phyloP scores from a whole-genome alignment of 2,797 vertebrate genomes.

The Chloroceryle inda region DNA sequence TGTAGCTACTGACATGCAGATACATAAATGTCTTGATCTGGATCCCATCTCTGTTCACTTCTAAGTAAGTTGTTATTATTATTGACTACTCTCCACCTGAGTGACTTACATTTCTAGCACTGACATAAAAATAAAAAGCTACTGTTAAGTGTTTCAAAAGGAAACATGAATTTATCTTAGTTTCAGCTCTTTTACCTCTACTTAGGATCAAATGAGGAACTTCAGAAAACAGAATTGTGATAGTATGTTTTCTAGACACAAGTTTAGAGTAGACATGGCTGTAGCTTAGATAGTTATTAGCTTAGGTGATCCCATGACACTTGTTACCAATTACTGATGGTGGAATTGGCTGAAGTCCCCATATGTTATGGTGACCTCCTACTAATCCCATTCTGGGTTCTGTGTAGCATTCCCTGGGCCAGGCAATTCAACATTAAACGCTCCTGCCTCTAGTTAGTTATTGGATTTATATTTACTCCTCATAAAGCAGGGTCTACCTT shows the following conservation, averaged over 20 bases:
- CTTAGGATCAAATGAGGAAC: neutral
- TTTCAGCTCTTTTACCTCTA: neutral
- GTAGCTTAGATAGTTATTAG: neutral
- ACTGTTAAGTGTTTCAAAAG: neutral
- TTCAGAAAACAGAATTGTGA: neutral
- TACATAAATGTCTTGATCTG: neutral
- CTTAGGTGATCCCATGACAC: neutral
- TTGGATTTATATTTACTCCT: neutral
- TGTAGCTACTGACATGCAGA: neutral
- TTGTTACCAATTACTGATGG: neutral
- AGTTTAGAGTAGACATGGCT: neutral
- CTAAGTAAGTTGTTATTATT: neutral
- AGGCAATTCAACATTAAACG: neutral
- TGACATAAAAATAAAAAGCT: neutral
- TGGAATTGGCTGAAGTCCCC: neutral
- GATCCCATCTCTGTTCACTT: neutral
- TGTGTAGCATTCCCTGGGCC: neutral
- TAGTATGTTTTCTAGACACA: neutral
- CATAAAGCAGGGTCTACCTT: neutral
- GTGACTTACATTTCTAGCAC: neutral
- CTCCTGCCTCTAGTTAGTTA: neutral
- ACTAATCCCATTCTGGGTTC: neutral
- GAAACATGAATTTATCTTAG: neutral
- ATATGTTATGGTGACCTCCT: neutral
- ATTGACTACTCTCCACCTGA: neutral